These are phyloP conservation scores for Chloebia gouldiae DNA, from an alignment of 2,113 vertebrate genomes.

Conservation along the genomic window DNA sequence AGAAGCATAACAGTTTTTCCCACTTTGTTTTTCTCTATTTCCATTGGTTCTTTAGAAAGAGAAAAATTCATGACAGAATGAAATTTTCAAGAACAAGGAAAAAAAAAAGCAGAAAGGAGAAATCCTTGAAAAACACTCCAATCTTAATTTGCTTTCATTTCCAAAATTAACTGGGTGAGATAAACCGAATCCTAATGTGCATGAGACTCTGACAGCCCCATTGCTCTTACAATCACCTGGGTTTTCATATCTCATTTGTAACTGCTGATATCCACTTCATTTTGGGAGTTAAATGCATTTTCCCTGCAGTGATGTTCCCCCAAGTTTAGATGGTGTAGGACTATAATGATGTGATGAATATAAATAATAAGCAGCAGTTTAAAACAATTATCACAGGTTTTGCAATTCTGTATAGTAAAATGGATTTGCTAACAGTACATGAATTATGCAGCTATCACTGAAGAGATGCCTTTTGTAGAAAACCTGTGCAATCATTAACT, in stretches of 20 bases:
- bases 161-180: background rate
- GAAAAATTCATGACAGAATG: background rate
- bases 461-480: background rate
- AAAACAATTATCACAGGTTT: background rate
- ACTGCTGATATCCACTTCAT: background rate
- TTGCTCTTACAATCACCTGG: background rate
- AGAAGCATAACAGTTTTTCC: background rate
- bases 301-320: background rate
- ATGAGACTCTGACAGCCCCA: background rate
- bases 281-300: background rate
- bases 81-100: background rate
- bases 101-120: background rate
- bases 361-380: background rate
- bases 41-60: background rate
- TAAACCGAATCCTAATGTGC: background rate
- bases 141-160: background rate
- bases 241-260: background rate
- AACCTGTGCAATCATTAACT: background rate
- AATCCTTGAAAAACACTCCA: background rate
- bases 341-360: background rate
- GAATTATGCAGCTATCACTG: background rate
- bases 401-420: background rate
- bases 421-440: background rate
- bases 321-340: background rate
- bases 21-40: background rate